Evolutionary conservation across 2,113 vertebrate genomes (phyloP).

Genomic region (Tachuris rubrigastra): DNA sequence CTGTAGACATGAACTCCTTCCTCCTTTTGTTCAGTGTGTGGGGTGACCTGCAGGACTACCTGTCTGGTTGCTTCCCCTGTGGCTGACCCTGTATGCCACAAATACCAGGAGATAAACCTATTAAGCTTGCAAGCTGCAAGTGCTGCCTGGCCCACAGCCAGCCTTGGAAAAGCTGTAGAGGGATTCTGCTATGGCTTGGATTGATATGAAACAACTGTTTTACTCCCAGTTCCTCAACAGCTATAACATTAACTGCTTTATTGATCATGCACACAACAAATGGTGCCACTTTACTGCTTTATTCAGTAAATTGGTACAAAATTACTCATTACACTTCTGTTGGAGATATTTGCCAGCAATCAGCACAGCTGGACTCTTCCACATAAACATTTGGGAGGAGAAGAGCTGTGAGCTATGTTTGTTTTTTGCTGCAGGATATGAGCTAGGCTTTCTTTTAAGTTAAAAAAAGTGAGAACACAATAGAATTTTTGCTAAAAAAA

Average conservation of each 20-base stretch:
- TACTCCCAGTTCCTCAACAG: not conserved
- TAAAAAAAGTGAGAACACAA: not conserved
- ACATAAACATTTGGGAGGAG: not conserved
- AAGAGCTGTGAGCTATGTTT: not conserved
- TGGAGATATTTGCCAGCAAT: not conserved
- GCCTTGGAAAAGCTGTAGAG: not conserved
- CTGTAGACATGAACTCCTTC: not conserved
- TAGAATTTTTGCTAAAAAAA: slow-evolving; percentile 30
- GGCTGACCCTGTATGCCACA: not conserved
- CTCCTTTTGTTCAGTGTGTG: not conserved
- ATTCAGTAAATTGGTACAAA: not conserved
- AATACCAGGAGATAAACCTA: not conserved
- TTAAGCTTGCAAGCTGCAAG: not conserved
- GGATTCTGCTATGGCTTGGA: not conserved
- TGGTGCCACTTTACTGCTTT: not conserved
- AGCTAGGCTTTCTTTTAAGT: not conserved
- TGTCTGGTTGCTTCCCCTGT: not conserved
- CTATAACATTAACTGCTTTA: not conserved
- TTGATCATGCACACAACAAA: not conserved
- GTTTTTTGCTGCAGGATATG: not conserved
- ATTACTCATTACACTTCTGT: not conserved
- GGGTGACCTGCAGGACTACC: not conserved
- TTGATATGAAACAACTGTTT: not conserved
- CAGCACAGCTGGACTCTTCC: not conserved
- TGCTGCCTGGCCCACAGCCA: not conserved